Percentiles rank a stretch among this genome's conserved stretches.
phyloP scores from a whole-genome alignment of 2,888 invertebrate genomes.

The Nematopogon swammerdamellus region DNA sequence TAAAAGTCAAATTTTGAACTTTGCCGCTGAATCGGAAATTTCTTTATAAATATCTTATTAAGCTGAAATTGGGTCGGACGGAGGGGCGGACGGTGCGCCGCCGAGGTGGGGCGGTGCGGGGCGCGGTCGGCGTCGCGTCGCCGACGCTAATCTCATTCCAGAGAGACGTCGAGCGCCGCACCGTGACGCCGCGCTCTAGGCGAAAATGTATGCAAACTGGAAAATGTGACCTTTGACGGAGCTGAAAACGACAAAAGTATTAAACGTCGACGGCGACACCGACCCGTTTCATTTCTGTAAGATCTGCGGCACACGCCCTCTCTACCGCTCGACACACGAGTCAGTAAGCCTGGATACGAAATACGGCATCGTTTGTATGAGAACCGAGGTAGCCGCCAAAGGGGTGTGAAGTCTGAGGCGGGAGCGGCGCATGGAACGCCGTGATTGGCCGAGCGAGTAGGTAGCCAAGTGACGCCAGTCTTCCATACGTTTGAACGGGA shows the following conservation, averaged over 20 bases:
- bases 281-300: too few species aligned
- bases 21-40: slow-evolving; percentile 55
- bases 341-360: too few species aligned
- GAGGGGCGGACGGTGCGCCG: neutral
- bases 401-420: too few species aligned
- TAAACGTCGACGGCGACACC: slow-evolving; percentile 14
- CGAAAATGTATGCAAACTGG: slow-evolving; percentile 54
- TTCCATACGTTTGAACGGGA: too few species aligned
- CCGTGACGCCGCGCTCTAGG: slow-evolving; percentile 18
- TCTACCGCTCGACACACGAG: too few species aligned
- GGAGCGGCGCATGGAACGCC: too few species aligned
- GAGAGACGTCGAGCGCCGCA: slow-evolving; percentile 37
- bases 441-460: too few species aligned
- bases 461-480: too few species aligned
- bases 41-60: slow-evolving; percentile 58
- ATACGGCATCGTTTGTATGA: too few species aligned
- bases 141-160: slow-evolving; percentile 55
- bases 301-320: too few species aligned
- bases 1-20: slow-evolving; percentile 51
- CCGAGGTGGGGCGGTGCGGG: too few species aligned
- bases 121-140: slow-evolving; percentile 54
- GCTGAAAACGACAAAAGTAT: slow-evolving; percentile 55
- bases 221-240: slow-evolving; percentile 47
- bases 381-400: too few species aligned
- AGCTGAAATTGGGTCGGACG: slow-evolving; percentile 33